Conservation (phyloP, 2,797 vertebrate genomes). For the Acipenser transmontanus region DNA sequence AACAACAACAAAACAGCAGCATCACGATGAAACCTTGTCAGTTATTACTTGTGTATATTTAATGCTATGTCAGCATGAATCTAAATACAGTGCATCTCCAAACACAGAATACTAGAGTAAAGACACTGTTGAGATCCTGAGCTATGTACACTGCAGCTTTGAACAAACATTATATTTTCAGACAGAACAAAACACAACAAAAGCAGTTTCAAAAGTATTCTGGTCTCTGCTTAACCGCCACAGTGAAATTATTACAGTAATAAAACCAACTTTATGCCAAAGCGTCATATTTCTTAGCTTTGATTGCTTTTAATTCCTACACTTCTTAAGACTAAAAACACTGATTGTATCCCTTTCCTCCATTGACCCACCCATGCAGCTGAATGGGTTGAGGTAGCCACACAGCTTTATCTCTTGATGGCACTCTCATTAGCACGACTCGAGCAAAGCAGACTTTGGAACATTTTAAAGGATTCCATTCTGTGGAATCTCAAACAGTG, state of each 20-base stretch:
- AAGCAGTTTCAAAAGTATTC: too few species aligned
- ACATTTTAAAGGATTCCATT: background rate
- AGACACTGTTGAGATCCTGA: too few species aligned
- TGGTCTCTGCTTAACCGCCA: too few species aligned
- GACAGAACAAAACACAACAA: too few species aligned
- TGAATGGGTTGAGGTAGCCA: background rate
- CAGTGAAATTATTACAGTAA: too few species aligned
- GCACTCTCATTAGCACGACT: conserved; percentile 1
- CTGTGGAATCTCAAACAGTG: background rate
- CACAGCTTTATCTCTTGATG: background rate
- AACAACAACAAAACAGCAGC: background rate
- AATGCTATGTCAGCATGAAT: conserved; percentile 3
- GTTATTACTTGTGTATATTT: background rate
- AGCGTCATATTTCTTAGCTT: background rate
- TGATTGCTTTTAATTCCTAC: background rate
- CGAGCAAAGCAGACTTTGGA: background rate
- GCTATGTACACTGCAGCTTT: too few species aligned
- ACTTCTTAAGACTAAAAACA: background rate
- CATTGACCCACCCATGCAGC: background rate
- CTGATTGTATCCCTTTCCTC: background rate
- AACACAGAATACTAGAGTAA: too few species aligned
- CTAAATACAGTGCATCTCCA: too few species aligned
- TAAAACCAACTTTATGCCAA: too few species aligned
- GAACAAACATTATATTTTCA: too few species aligned
- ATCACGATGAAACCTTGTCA: background rate